Evolutionary conservation across 2,888 invertebrate genomes (phyloP).

Genomic region (Xanthorhoe spadicearia): DNA sequence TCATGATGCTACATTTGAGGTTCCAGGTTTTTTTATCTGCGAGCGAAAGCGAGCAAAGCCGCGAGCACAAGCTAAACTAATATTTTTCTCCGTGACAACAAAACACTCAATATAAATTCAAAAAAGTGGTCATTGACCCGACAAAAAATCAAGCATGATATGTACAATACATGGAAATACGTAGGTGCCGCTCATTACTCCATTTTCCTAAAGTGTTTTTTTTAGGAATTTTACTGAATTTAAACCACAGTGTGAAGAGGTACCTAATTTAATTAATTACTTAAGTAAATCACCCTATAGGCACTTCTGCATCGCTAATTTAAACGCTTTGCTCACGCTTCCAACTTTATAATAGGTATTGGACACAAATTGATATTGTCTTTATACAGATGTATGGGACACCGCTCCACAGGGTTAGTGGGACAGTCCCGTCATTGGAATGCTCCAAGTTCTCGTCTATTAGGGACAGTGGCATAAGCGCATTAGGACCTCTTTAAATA

Average conservation of each 20-base stretch:
- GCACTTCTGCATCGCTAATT: conserved; percentile 10
- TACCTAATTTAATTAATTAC: no score
- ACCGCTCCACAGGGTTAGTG: conserved; percentile 58
- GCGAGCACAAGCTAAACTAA: no score
- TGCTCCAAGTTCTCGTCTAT: conserved; percentile 27
- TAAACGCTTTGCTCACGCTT: conserved; percentile 54
- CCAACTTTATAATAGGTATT: conserved; percentile 68
- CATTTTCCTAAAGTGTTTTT: no score
- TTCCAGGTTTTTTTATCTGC: no score
- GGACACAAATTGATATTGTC: conserved; percentile 70
- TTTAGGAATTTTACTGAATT: no score
- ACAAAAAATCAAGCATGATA: neutral
- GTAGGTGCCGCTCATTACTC: no score
- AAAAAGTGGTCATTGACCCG: conserved; percentile 50
- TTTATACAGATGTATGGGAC: conserved; percentile 63
- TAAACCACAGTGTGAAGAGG: no score
- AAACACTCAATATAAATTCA: conserved; percentile 22
- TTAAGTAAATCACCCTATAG: neutral
- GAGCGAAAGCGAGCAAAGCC: no score
- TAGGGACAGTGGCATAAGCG: conserved; percentile 15
- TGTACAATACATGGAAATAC: no score
- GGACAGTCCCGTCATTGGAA: no score
- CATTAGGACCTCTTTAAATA: neutral
- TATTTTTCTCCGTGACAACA: conserved; percentile 5
- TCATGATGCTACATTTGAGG: no score